These are phyloP conservation scores for Drosophila pseudotakahashii DNA, from an alignment of 2,888 invertebrate genomes.

Conservation along the genomic window DNA sequence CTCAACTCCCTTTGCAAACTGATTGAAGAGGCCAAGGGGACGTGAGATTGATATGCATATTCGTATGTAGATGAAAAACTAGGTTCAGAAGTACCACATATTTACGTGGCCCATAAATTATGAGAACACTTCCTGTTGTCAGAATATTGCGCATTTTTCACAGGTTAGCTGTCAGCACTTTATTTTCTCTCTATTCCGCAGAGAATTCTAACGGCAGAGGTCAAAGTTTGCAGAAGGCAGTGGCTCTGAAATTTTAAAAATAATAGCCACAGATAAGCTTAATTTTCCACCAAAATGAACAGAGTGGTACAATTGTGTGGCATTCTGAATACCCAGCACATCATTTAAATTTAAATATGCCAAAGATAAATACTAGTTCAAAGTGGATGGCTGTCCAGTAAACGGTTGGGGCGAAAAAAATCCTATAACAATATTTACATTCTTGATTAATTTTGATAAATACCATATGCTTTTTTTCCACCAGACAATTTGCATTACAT, in stretches of 20 bases:
- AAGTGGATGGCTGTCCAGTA: too few species aligned
- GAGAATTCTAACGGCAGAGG: constrained; percentile 23
- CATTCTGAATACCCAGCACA: background rate
- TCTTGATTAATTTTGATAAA: constrained; percentile 9
- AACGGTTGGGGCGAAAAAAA: background rate
- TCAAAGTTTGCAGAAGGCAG: constrained; percentile 35
- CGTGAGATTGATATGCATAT: constrained; percentile 30
- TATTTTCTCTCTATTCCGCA: constrained; percentile 37
- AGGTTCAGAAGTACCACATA: constrained; percentile 46
- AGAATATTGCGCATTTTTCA: constrained; percentile 57
- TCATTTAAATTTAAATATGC: too few species aligned
- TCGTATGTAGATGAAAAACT: constrained; percentile 7
- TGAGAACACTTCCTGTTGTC: constrained; percentile 61
- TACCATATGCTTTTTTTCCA: background rate
- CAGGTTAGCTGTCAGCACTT: constrained; percentile 43
- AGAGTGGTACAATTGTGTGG: background rate
- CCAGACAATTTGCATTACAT: constrained; percentile 10
- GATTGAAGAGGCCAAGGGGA: constrained; percentile 35
- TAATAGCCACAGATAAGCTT: constrained; percentile 29
- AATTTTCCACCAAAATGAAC: constrained; percentile 26
- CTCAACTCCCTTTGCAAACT: constrained; percentile 1
- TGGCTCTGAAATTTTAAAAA: constrained; percentile 16
- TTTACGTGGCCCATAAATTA: constrained; percentile 71
- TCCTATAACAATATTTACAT: constrained; percentile 2
- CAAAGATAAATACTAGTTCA: too few species aligned